phyloP scores from a whole-genome alignment of 2,888 invertebrate species.

The Chrysomela aeneicollis region DNA sequence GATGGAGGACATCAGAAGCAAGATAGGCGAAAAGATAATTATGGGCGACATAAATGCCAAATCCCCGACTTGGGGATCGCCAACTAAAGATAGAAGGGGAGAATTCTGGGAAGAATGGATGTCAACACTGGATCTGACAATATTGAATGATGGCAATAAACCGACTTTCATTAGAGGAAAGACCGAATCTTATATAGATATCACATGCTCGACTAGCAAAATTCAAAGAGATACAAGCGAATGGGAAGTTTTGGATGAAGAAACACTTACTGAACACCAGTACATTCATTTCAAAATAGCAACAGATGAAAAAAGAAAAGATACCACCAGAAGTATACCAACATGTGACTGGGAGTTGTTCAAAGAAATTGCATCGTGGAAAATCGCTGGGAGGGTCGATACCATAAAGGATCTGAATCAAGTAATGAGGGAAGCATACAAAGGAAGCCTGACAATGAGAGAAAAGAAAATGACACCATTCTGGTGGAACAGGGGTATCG shows the following conservation, averaged over 20 bases:
- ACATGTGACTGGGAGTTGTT: not conserved
- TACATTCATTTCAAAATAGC: conserved; percentile 9
- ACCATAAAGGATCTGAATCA: not conserved
- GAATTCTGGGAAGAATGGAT: conserved; percentile 41
- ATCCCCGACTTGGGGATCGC: conserved; percentile 41
- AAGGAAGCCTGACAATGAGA: not conserved
- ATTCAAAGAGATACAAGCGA: conserved; percentile 7
- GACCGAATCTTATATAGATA: conserved; percentile 19
- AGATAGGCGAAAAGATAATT: not conserved
- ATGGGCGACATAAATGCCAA: too few species aligned
- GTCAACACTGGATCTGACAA: conserved; percentile 34
- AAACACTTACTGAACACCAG: conserved; percentile 19
- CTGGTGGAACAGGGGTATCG: not conserved
- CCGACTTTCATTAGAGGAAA: conserved; percentile 23
- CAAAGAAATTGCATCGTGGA: not conserved
- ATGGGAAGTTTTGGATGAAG: conserved; percentile 17
- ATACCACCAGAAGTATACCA: not conserved
- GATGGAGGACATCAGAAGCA: not conserved
- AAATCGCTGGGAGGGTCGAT: not conserved
- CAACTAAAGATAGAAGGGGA: conserved; percentile 38
- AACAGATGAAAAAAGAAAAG: not conserved
- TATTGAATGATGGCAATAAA: conserved; percentile 16
- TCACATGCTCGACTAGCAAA: conserved; percentile 18
- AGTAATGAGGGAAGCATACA: not conserved
- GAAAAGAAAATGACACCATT: not conserved